phyloP scores from a whole-genome alignment of 2,113 vertebrate species.

The Platichthys flesus region DNA sequence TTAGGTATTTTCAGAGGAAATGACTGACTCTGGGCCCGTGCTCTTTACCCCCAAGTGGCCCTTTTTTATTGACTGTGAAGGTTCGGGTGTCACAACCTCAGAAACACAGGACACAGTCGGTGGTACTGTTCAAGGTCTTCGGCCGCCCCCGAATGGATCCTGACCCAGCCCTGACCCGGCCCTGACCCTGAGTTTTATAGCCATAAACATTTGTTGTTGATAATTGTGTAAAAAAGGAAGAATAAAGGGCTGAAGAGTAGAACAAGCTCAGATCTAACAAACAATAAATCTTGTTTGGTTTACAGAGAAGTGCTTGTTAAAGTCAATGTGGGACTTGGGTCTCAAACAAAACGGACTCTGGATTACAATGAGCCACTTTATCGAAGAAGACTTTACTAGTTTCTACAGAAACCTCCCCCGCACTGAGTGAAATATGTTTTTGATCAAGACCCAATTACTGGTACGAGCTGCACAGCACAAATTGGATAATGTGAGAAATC shows the following conservation, averaged over 20 bases:
- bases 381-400: not conserved
- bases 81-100: constrained; percentile 58
- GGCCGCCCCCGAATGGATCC: constrained; percentile 29
- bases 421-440: no score
- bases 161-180: constrained; percentile 28
- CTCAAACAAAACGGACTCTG: not conserved
- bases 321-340: constrained; percentile 27
- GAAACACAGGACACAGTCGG: constrained; percentile 40
- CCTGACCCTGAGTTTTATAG: constrained; percentile 41
- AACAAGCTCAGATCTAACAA: constrained; percentile 16
- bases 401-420: no score
- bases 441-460: not conserved
- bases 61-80: constrained; percentile 61
- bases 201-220: constrained; percentile 62
- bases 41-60: constrained; percentile 41
- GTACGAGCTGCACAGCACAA: not conserved
- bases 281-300: constrained; percentile 29
- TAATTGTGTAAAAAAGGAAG: constrained; percentile 37
- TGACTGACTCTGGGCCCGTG: constrained; percentile 45
- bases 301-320: constrained; percentile 11
- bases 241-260: constrained; percentile 13
- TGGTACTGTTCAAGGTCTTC: constrained; percentile 23
- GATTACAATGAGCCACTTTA: not conserved
- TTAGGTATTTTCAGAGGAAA: constrained; percentile 75
- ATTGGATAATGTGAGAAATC: not conserved